phyloP scores from a whole-genome alignment of 53 echinoderm and acorn worm genomes.

The Zoroaster sp. region DNA sequence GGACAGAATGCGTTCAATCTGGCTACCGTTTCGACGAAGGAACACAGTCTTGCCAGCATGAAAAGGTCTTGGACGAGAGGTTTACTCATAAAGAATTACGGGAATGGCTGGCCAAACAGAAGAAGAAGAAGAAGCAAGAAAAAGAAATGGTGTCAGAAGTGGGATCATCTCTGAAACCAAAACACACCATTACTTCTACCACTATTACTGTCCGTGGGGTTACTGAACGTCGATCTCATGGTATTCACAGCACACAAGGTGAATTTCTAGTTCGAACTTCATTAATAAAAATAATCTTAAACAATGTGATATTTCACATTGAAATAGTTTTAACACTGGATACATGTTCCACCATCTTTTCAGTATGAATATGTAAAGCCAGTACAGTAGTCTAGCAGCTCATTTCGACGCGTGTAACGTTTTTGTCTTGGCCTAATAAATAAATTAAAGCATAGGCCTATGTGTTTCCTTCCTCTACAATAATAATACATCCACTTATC shows the following conservation, averaged over 20 bases:
- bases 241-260: neutral
- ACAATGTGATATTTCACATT: neutral
- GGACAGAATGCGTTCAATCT: neutral
- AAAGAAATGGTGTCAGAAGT: neutral
- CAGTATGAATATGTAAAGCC: neutral
- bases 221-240: neutral
- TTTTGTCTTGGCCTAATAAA: no score
- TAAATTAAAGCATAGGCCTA: no score
- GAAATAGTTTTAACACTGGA: neutral
- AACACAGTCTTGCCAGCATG: slow-evolving; percentile 15
- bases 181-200: neutral
- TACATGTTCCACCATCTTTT: neutral
- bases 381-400: no score
- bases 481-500: no score
- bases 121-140: neutral
- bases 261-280: neutral
- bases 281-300: neutral
- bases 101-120: neutral
- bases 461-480: no score
- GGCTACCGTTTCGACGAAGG: slow-evolving; percentile 37
- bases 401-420: no score
- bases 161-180: neutral
- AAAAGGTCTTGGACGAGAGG: slow-evolving; percentile 2
- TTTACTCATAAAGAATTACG: slow-evolving; percentile 1
- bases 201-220: no score